A percentile compares a stretch with the other conserved stretches of the same genome.
Evolutionary conservation across 1,140 invertebrate species (phyloP).

Genomic region (Argopecten irradians): DNA sequence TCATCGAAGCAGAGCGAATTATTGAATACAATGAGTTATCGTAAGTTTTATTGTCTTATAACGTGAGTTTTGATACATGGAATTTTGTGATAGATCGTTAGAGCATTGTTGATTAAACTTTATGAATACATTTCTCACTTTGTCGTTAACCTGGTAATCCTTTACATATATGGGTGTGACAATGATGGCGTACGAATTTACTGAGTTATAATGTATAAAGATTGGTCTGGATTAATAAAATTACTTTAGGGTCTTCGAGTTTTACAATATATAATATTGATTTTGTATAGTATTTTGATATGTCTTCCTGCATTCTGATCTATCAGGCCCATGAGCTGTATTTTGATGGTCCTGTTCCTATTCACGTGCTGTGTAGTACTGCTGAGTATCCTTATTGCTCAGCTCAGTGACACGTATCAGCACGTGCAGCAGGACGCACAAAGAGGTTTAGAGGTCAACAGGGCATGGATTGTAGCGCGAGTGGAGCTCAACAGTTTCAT

Average conservation of each 20-base stretch:
- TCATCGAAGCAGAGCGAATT: constrained; percentile 61
- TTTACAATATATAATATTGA: not conserved
- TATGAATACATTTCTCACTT: not conserved
- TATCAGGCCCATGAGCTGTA: constrained; percentile 61
- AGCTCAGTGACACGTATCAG: constrained; percentile 70
- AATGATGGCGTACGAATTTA: not conserved
- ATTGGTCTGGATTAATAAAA: no score
- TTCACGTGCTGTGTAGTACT: constrained; percentile 66
- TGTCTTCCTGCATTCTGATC: not conserved
- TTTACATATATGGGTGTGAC: not conserved
- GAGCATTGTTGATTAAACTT: not conserved
- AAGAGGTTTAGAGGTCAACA: constrained; percentile 67
- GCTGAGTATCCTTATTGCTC: constrained; percentile 70
- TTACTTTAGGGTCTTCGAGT: no score
- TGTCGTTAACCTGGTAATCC: not conserved
- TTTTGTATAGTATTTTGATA: no score
- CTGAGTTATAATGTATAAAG: not conserved
- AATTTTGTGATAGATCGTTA: not conserved
- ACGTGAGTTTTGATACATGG: not conserved
- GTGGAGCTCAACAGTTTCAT: constrained; percentile 68
- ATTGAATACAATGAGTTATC: constrained; percentile 54
- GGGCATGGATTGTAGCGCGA: constrained; percentile 69
- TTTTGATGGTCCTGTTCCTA: constrained; percentile 68
- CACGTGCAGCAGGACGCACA: constrained; percentile 68
- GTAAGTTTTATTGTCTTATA: not conserved